Base-by-base conservation (phyloP, 1,140 invertebrate species). In the Bombus polaris region DNA sequence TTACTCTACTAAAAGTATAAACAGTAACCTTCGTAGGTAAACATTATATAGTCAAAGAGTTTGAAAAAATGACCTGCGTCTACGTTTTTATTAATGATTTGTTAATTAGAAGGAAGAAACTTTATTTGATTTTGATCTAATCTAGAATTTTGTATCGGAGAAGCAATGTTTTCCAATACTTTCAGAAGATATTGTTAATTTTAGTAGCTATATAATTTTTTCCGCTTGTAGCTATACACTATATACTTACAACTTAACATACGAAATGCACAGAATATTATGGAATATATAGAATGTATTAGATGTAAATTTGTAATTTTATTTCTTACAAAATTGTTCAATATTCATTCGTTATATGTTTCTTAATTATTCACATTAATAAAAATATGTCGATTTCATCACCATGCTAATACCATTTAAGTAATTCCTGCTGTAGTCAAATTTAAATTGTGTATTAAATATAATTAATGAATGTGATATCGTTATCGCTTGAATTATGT, bases 401-500 rank as follows among this genome's bases (percentile, higher is more conserved):
- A 32, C 5, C 13, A 32, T 66, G 18, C 18, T 53, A 22, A 18
- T 53, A 22, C 12, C 18, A 66, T 32, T 66, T 32, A 66, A 66
- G 5, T 22, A 53, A 53, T 53, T 22, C 18, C 47, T 53, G 5
- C 1, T 53, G 5, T 53, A 53, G 47, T 2, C 47, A 53, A 22
- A 53, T 53, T 53, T 53, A 53, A 53, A 53, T 53, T 53, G 18
- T 53, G 47, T 53, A 18, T 32, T 18, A 66, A 32, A 66, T 66
- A 15, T 66, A 62, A 62, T 13, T 62, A 62, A 62, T n/a, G 59
- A n/a, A 62, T 13, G 28, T 62, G 59, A 62, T 25, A 25, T 9
- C n/a, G 1, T 77, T 68, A 70, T 83, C 35, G 8, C 1, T 35
- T 37, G 18, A 57, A 77, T 83, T 83, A 57, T 37, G 12, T 83